Base-by-base conservation (phyloP, 2,113 vertebrate genomes). In the Steatornis caripensis region DNA sequence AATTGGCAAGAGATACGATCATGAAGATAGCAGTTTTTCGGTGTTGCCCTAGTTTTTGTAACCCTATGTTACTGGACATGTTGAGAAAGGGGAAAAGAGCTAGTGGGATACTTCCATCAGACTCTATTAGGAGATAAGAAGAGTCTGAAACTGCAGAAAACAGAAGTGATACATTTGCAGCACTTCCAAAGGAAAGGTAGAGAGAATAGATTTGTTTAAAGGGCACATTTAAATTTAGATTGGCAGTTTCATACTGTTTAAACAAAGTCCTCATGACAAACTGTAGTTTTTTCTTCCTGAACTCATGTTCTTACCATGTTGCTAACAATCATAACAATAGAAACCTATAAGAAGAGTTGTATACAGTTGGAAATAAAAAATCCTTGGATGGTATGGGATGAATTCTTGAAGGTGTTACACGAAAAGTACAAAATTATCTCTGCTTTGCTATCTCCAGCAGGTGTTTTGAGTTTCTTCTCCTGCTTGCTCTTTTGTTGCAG, bases 71-170 rank as follows among this genome's bases (percentile, higher is more conserved):
- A 51, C 0, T 85, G 55, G 80, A 69, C 54, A 51, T 82, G 14
- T 39, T 92, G 77, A 89, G 94, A 94, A 93, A 58, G 15, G 5
- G 64, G 9, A 37, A 81, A 78, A 90, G 39, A 84, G 34, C 18
- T 62, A 60, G 55, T 68, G 36, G 34, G 32, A 95, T 89, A 76
- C n/a, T 94, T 93, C 77, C 86, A 92, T 92, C 53, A 87, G 36
- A 80, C 30, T 82, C 43, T 96, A 37, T 84, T 85, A 91, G 53
- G 77, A 97, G 80, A 79, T 76, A 84, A 92, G 55, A 89, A 64
- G 57, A 89, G 29, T 76, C 57, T 76, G 70, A 91, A 95, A 92
- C 45, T 79, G 61, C 60, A 87, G 77, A 95, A 97, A 96, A 91
- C 41, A 97, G 74, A 93, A 84, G 26, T 91, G 61, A 66, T 54